Conservation (phyloP, 2,113 vertebrate genomes). For the Ophiodon elongatus region DNA sequence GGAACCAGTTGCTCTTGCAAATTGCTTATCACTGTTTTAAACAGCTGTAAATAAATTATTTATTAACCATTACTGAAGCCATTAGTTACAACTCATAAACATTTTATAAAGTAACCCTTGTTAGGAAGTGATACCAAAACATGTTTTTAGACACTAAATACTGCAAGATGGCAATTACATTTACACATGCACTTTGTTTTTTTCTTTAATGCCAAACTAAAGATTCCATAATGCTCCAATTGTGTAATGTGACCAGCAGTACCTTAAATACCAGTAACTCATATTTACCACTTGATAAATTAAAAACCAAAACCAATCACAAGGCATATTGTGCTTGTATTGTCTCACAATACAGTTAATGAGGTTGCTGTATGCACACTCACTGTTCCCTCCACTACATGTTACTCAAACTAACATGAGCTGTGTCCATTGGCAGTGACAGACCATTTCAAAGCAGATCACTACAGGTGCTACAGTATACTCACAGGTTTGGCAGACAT, state of each 20-base stretch:
- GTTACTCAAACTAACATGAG: background rate
- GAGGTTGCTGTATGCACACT: background rate
- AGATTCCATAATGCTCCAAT: background rate
- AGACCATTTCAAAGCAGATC: background rate
- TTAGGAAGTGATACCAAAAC: background rate
- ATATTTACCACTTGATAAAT: background rate
- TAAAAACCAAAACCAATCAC: background rate
- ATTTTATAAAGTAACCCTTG: background rate
- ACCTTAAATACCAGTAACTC: background rate
- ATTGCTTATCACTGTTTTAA: background rate
- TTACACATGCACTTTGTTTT: background rate
- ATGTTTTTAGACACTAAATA: background rate
- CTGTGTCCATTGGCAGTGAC: background rate
- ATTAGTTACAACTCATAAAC: background rate
- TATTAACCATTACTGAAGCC: background rate
- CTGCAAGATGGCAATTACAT: background rate
- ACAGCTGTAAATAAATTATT: constrained; percentile 1
- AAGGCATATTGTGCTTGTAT: background rate
- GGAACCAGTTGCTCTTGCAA: background rate
- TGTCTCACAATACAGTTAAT: background rate
- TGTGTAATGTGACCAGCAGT: background rate
- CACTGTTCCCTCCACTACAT: background rate
- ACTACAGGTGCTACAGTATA: constrained; percentile 11
- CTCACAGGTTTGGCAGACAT: constrained; percentile 71
- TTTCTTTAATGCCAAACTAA: background rate